Conservation (phyloP, 2,113 vertebrate genomes). For the Heterotilapia buettikoferi region DNA sequence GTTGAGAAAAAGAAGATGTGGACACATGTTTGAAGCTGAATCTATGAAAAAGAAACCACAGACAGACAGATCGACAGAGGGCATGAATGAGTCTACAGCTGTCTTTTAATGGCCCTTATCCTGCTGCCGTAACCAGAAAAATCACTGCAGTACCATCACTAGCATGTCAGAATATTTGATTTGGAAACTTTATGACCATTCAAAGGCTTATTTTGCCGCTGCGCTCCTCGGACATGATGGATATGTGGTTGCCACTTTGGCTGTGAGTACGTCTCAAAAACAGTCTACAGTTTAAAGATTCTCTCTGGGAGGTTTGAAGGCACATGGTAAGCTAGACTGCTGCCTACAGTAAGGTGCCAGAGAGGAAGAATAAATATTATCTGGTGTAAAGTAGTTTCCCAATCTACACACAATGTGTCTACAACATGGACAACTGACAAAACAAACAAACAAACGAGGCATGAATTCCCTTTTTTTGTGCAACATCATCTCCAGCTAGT, state of each 20-base stretch:
- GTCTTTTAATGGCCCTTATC: not conserved
- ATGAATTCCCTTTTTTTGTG: not conserved
- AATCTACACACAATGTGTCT: not conserved
- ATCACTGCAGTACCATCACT: not conserved
- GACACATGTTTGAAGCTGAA: not conserved
- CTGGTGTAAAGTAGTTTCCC: not conserved
- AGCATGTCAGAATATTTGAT: not conserved
- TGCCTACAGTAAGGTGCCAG: not conserved
- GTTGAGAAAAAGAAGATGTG: not conserved
- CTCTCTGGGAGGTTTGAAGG: not conserved
- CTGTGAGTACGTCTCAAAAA: not conserved
- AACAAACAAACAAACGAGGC: not conserved
- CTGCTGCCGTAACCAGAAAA: not conserved
- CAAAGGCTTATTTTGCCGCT: not conserved
- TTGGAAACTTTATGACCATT: not conserved
- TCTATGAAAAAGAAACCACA: not conserved
- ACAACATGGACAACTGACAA: not conserved
- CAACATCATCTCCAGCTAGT: not conserved
- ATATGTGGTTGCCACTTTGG: not conserved
- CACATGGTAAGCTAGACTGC: not conserved
- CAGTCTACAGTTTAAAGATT: not conserved
- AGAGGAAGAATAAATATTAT: not conserved
- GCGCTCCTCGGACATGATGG: not conserved
- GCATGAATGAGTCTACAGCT: not conserved
- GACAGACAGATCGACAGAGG: not conserved